Base-by-base conservation (phyloP, 2,888 invertebrate genomes). In the Ophonus ardosiacus region DNA sequence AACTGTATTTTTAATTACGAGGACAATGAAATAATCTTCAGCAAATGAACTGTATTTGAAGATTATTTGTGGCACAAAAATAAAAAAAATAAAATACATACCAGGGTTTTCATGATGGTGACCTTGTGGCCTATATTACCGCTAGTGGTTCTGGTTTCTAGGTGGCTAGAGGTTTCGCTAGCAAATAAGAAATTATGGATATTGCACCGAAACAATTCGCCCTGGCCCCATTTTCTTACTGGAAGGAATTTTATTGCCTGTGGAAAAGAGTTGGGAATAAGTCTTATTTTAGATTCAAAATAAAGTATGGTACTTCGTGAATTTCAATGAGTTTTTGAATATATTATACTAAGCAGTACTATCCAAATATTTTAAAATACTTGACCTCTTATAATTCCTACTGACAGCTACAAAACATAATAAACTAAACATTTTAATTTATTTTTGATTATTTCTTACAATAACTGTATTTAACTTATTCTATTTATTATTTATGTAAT, bases 141-240 rank as follows among this genome's bases (percentile, higher is more conserved):
- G 15, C 38, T 31, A 4, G 68, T 68, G 68, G 7, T 31, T 15
- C 18, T 17, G 68, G 31, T 31, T 31, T 5, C 7, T 15, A 38
- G 68, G 15, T n/a, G 8, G 40, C 38, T 31, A 31, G 31, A 31
- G 31, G 31, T 31, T 31, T 31, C 31, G 8, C 18, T 21, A 7
- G 68, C 68, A 68, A 68, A 68, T 68, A 68, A 40, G 38, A 68
- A 68, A 68, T 68, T 68, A 68, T 68, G 68, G 68, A 15, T 68
- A 38, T 68, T 68, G 17, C 68, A n/a, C n/a, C n/a, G 31, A 68
- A 38, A 63, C 63, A 13, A 63, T 63, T 5, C 18, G 21, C 18
- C 18, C 18, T 63, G 63, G 18, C 21, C 13, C 21, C 17, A 63
- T 63, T 63, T 63, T 63, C 18, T 63, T 24, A 21, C 63, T 63